Percentiles rank a stretch among this genome's conserved stretches.
phyloP scores from a whole-genome alignment of 2,797 vertebrate genomes.

The Cetoscarus ocellatus region DNA sequence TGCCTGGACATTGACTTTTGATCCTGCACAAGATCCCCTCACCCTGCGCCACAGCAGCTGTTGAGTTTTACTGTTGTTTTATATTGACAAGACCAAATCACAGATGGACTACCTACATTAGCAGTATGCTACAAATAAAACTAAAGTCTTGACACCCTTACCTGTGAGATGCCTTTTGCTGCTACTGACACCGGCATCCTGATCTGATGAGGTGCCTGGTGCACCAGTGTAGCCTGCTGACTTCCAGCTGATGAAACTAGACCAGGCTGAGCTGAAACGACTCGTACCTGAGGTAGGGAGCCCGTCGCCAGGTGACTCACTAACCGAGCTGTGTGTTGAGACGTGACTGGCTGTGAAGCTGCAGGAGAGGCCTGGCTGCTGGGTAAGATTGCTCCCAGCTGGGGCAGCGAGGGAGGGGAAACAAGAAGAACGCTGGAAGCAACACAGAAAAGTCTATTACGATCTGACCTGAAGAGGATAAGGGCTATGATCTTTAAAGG shows the following conservation, averaged over 20 bases:
- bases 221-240: constrained; percentile 87
- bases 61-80: no score
- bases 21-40: no score
- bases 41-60: no score
- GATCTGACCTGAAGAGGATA: not conserved
- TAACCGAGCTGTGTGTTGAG: constrained; percentile 85
- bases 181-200: constrained; percentile 89
- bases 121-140: constrained; percentile 1
- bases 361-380: constrained; percentile 82
- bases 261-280: constrained; percentile 89
- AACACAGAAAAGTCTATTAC: not conserved
- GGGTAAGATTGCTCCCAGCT: constrained; percentile 92
- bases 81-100: no score
- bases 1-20: no score
- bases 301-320: constrained; percentile 86
- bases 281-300: constrained; percentile 92
- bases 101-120: not conserved
- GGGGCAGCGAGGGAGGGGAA: constrained; percentile 93
- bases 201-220: constrained; percentile 90
- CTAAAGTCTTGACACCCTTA: constrained; percentile 52
- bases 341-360: constrained; percentile 78
- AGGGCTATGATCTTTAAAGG: not conserved
- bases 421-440: constrained; percentile 91
- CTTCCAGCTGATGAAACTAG: constrained; percentile 80
- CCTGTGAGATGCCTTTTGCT: constrained; percentile 93